Conservation (phyloP, 1,140 invertebrate species). For the Agrypnia vestita region DNA sequence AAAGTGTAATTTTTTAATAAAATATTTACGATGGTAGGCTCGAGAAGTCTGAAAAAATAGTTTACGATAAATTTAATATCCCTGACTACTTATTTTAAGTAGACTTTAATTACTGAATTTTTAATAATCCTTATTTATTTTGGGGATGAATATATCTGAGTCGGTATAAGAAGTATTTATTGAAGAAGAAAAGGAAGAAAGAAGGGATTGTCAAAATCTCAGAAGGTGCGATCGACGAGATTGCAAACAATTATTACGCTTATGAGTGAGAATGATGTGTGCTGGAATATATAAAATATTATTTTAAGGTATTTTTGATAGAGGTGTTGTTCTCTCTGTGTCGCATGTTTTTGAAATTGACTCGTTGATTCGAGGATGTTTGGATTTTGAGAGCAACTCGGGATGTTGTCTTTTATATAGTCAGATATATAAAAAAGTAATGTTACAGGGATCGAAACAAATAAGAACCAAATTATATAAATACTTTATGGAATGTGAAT, state of each 20-base stretch:
- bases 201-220: background rate
- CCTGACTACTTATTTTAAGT: conserved; percentile 3
- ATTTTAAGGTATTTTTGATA: conserved; percentile 43
- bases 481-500: conserved; percentile 22
- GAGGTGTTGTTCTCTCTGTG: conserved; percentile 25
- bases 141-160: background rate
- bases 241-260: conserved; percentile 8
- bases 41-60: conserved; percentile 36
- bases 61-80: conserved; percentile 3
- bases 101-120: conserved; percentile 13
- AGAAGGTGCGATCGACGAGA: background rate
- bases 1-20: conserved; percentile 14
- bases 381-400: conserved; percentile 12
- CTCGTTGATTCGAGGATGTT: conserved; percentile 8
- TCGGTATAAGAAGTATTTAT: background rate
- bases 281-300: conserved; percentile 31
- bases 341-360: conserved; percentile 28
- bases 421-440: conserved; percentile 30
- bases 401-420: conserved; percentile 19
- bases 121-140: background rate
- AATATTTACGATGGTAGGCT: conserved; percentile 22
- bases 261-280: conserved; percentile 26
- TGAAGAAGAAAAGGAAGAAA: background rate
- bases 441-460: conserved; percentile 48
- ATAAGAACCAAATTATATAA: conserved; percentile 50